phyloP scores from a whole-genome alignment of 2,888 invertebrate species.

The Hipparchia semele region DNA sequence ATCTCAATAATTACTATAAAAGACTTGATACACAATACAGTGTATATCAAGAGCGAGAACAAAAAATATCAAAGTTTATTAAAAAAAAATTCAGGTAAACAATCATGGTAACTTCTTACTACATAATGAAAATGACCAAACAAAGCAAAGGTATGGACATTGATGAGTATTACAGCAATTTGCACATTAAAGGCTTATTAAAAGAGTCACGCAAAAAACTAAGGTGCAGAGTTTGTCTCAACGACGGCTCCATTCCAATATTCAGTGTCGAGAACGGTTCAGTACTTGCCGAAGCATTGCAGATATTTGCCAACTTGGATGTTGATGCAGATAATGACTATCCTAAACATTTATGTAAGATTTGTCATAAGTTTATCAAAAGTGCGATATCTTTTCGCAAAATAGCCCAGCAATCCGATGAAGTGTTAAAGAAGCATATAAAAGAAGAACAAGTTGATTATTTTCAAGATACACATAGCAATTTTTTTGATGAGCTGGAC shows the following conservation, averaged over 20 bases:
- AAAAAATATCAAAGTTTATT: no score
- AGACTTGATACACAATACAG: no score
- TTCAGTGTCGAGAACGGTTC: constrained; percentile 43
- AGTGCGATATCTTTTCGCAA: constrained; percentile 59
- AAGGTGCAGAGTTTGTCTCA: constrained; percentile 63
- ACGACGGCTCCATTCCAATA: constrained; percentile 56
- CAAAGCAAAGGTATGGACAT: constrained; percentile 34
- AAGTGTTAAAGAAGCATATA: constrained; percentile 51
- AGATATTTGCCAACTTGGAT: constrained; percentile 53
- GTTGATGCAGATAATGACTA: constrained; percentile 54
- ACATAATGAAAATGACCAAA: constrained; percentile 45
- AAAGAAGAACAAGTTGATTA: constrained; percentile 36
- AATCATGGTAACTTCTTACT: constrained; percentile 49
- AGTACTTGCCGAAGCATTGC: constrained; percentile 56
- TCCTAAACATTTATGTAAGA: constrained; percentile 60
- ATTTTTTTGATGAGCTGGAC: constrained; percentile 37
- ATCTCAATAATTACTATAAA: no score
- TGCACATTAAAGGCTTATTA: constrained; percentile 26
- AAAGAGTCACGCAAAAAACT: constrained; percentile 20
- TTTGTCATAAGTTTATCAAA: constrained; percentile 60
- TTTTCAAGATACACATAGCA: constrained; percentile 26
- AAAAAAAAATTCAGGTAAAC: neutral
- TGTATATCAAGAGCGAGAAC: no score
- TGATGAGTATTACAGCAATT: constrained; percentile 39
- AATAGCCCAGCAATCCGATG: constrained; percentile 56